phyloP scores from a whole-genome alignment of 2,797 vertebrate species.

The Xenopus petersii region DNA sequence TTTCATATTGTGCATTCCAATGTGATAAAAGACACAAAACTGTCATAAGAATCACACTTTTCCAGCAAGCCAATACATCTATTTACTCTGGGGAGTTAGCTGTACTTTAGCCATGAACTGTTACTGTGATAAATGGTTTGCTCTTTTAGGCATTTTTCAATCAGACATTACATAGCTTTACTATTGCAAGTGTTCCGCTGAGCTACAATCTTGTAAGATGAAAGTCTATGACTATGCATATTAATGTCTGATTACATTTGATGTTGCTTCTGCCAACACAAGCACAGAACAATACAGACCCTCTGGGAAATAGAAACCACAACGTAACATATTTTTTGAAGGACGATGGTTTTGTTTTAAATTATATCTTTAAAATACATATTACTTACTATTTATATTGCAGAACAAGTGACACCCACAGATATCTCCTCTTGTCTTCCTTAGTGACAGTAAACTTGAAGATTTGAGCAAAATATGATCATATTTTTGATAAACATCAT shows the following conservation, averaged over 20 bases:
- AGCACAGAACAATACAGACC: conserved; percentile 36
- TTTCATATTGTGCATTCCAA: conserved; percentile 37
- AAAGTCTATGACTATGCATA: conserved; percentile 51
- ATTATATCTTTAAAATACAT: conserved; percentile 45
- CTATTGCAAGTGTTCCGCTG: conserved; percentile 49
- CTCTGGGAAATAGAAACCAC: conserved; percentile 47
- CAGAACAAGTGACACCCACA: conserved; percentile 9
- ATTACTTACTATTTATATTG: conserved; percentile 25
- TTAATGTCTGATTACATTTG: conserved; percentile 50
- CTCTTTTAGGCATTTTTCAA: conserved; percentile 51
- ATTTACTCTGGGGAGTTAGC: conserved; percentile 48
- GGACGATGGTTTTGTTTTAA: conserved; percentile 45
- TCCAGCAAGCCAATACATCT: conserved; percentile 45
- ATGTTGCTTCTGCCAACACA: conserved; percentile 44
- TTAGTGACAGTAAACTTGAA: conserved; percentile 28
- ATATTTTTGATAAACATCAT: too few species aligned
- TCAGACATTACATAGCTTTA: conserved; percentile 49
- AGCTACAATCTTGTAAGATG: conserved; percentile 51
- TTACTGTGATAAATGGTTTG: conserved; percentile 50
- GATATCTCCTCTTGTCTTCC: conserved; percentile 8
- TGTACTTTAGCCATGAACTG: conserved; percentile 51
- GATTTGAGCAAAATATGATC: neutral
- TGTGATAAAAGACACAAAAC: conserved; percentile 42
- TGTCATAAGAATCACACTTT: conserved; percentile 44
- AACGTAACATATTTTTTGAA: conserved; percentile 42